Base-by-base conservation (phyloP, 2,113 vertebrate species). In the Alligator mississippiensis region DNA sequence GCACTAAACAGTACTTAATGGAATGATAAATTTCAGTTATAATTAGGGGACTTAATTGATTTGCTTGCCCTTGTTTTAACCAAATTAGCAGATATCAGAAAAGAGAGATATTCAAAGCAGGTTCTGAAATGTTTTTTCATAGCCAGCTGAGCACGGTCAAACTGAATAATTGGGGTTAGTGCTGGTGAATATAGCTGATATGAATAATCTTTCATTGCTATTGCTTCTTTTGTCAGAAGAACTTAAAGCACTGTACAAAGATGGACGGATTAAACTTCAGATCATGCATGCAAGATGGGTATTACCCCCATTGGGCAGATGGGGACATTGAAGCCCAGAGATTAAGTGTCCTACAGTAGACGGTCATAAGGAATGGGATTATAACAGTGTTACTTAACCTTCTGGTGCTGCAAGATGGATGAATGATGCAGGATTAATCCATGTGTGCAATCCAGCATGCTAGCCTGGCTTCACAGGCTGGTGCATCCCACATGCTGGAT, bases 1-100 rank as follows among this genome's bases (percentile, higher is more conserved):
- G 88, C 90, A 78, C 90, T 88, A 93, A 96, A 88, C 75, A 93
- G 30, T 77, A 88, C 85, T 93, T 74, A 80, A 90, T 94, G 68
- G 91, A 97, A 96, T 96, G 88, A 93, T 72, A 90, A 88, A 96
- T 96, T 93, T 95, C 95, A 93, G 59, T 88, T 85, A 82, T 91
- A 94, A 96, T 95, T 94, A 96, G 90, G 85, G 72, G 66, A 77
- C 87, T 90, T 95, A 97, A 96, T 97, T 96, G 95, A 95, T 96
- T 96, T 96, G 22, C 22, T 62, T 62, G 4, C 22, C 9, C 61
- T 62, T 62, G 95, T 96, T 96, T 96, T 94, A 97, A 93, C 81
- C 76, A 93, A 95, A 96, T 94, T 91, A 95, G 94, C 84, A 96
- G 91, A 87, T 88, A 92, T 88, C 24, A 63, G 62, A 8, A 60